Evolutionary conservation across 37 sponge, comb jelly and placozoan species (phyloP), one percentile per base, ranked within the genome.

Genomic region (Chondrilla cf. caribensis): DNA sequence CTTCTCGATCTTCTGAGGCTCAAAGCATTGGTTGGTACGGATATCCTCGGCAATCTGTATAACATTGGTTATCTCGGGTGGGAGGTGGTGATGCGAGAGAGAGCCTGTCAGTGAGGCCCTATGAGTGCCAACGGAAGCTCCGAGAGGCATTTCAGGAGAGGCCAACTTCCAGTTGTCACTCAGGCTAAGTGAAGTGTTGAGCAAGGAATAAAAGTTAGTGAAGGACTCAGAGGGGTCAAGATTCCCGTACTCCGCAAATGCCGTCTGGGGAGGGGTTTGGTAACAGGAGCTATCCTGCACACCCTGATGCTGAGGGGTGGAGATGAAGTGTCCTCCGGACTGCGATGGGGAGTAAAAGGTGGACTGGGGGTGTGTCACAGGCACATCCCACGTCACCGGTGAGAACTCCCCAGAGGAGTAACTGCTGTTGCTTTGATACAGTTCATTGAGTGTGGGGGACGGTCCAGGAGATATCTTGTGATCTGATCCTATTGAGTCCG

Each of bases 381-480:
- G 35, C 15, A 33, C 7, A n/a, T 73, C 76, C 76, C 76, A 40
- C 18, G 8, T 15, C 11, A 33, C 17, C 1, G 68, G 68, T 8
- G 41, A 42, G 24, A 73, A 38, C 22, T 73, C 76, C 24, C 41
- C 41, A 19, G 41, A 42, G 7, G 76, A 43, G 25, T 36, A 73
- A 7, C 76, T 73, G 25, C 44, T 73, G 76, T 73, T 39, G 44
- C 41, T 29, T 22, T 58, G 64, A 70, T 89, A 84, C 25, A 90
- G 82, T 58, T 90, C 86, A 21, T 82, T 82, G 17, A 90, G 79
- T 38, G 89, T 89, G n/a, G 85, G 89, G 7, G 89, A 81, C 0
- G 81, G 39, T 0, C 59, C 82, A 21, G 76, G 76, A 18, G 76
- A 73, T 3, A 42, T 73, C 43, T 73, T 73, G n/a, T 5, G 41